Percentiles rank a stretch among this genome's conserved stretches.
Conservation (phyloP, 2,113 vertebrate genomes). For the Odocoileus virginianus region DNA sequence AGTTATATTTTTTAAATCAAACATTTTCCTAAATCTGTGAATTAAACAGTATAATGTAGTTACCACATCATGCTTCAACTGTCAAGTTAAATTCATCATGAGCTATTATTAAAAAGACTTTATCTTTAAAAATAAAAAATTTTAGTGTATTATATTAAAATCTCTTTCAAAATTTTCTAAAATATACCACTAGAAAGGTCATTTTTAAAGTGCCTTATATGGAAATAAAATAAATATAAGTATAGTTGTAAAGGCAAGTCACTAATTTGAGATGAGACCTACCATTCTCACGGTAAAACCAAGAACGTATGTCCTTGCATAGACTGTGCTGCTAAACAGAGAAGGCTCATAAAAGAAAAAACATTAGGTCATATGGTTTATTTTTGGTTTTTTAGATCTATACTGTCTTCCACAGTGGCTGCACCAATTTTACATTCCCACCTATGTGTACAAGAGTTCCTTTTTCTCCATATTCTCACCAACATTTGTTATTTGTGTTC, state of each 20-base stretch:
- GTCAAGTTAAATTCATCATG: not conserved
- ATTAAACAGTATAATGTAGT: not conserved
- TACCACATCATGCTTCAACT: not conserved
- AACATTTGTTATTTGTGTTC: not conserved
- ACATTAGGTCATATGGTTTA: accelerated
- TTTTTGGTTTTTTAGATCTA: not conserved
- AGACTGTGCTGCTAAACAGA: not conserved
- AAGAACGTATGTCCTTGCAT: no score
- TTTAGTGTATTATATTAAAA: not conserved
- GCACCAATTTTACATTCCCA: not conserved
- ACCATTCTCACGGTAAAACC: not conserved
- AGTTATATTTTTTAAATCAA: not conserved
- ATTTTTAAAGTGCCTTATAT: not conserved
- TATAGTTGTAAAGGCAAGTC: not conserved
- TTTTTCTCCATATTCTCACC: not conserved
- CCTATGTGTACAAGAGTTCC: not conserved
- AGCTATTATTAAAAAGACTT: not conserved
- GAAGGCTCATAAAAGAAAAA: not conserved
- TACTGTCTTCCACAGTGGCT: not conserved
- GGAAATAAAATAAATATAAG: not conserved
- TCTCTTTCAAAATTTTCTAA: not conserved
- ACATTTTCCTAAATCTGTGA: not conserved
- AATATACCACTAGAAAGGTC: not conserved
- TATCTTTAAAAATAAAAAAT: not conserved
- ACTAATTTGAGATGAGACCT: not conserved